Conservation (phyloP, 2,888 invertebrate species). For the Pachycephus smyrnensis region DNA sequence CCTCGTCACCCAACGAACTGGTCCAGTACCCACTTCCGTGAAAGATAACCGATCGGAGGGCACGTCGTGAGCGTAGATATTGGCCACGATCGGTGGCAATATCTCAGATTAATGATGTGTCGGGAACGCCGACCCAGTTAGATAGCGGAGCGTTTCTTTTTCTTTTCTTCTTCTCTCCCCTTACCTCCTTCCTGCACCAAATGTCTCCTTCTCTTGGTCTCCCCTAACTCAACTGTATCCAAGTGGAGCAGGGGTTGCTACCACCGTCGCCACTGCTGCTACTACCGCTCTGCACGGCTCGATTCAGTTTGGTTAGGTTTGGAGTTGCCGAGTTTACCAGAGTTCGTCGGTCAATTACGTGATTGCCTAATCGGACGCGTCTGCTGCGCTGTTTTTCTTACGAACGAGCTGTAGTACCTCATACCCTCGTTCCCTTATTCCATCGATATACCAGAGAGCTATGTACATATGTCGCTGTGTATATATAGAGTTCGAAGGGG, state of each 20-base stretch:
- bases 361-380: conserved; percentile 9
- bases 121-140: background rate
- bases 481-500: background rate
- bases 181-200: background rate
- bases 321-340: background rate
- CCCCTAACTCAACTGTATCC: background rate
- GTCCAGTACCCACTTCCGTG: background rate
- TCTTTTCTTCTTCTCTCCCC: background rate
- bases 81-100: conserved; percentile 5
- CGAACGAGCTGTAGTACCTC: background rate
- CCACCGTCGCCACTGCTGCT: background rate
- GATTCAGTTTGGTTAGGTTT: background rate
- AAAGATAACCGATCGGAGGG: conserved; percentile 19
- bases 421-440: background rate
- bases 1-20: background rate
- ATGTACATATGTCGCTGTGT: too few relatives aligned
- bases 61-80: conserved; percentile 15
- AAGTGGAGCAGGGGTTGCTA: background rate
- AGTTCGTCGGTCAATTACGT: conserved; percentile 27
- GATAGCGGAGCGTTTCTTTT: background rate
- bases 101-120: conserved; percentile 18
- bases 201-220: background rate
- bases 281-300: background rate
- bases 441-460: background rate
- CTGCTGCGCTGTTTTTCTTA: background rate